Percentiles rank a stretch among this genome's conserved stretches.
These are phyloP conservation scores for Mustela nigripes DNA, from an alignment of 2,113 vertebrate species.

Conservation along the genomic window DNA sequence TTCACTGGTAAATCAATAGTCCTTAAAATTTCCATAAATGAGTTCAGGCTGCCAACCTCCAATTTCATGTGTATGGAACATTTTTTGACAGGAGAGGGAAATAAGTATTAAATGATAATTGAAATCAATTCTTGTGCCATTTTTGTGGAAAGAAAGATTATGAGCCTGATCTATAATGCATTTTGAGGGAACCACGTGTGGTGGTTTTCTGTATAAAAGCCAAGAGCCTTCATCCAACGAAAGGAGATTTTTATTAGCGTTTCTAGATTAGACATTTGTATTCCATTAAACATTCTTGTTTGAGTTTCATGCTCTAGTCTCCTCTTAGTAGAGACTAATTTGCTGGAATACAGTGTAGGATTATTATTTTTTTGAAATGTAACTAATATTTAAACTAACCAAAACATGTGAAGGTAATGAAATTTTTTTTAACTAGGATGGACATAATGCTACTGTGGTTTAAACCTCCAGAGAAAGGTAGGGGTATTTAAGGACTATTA, in stretches of 20 bases:
- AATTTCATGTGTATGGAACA: constrained; percentile 18
- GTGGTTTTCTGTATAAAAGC: constrained; percentile 57
- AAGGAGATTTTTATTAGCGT: constrained; percentile 59
- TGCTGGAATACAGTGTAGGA: constrained; percentile 1
- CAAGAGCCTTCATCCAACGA: not conserved
- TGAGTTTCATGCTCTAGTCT: constrained; percentile 39
- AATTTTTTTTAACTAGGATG: not conserved
- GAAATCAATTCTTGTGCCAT: constrained; percentile 73
- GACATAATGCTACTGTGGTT: not conserved
- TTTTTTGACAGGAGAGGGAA: constrained; percentile 65
- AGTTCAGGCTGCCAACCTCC: constrained; percentile 66
- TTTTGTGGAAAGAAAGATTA: constrained; percentile 69
- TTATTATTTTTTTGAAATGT: not conserved
- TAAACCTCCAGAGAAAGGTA: not conserved
- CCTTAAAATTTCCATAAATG: constrained; percentile 67
- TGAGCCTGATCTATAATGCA: constrained; percentile 57
- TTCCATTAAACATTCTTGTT: constrained; percentile 59
- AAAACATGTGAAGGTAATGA: constrained; percentile 27
- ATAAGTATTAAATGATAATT: constrained; percentile 77
- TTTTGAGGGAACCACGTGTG: not conserved
- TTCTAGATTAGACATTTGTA: constrained; percentile 62
- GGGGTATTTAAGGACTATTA: not conserved
- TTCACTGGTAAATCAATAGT: constrained; percentile 67
- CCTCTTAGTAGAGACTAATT: constrained; percentile 42
- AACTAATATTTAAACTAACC: constrained; percentile 63